Base-by-base conservation (phyloP, 2,113 vertebrate genomes). In the Sturnus vulgaris region DNA sequence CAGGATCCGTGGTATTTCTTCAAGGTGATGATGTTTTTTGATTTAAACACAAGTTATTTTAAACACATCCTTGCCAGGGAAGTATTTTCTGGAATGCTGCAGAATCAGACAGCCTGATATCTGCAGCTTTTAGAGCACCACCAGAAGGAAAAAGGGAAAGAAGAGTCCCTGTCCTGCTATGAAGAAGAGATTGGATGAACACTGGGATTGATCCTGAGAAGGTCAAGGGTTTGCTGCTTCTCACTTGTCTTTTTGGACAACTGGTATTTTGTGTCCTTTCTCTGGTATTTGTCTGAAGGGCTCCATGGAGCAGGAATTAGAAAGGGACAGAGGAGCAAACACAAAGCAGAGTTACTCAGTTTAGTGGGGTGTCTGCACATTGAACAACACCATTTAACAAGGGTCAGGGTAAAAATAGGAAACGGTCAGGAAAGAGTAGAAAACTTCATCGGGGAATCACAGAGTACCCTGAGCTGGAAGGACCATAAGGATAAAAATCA, bases 301-400 rank as follows among this genome's bases (percentile, higher is more conserved):
- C 33, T 75, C 42, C 23, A 39, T 12, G 75, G 39, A 60, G 24
- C 9, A 47, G 35, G 56, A 82, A 24, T 82, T 16, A 79, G 56
- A 55, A 75, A 64, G 15, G 21, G 44, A 27, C 1, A 7, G 18
- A 63, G 35, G 56, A 50, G 10, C 49, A 81, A 81, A 23, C 11
- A 23, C 17, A 77, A 31, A 66, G 24, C n/a, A 28, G 7, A 33
- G 8, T 50, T 49, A 31, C 40, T 77, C 31, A 25, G 8, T 15
- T 76, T 31, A 52, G 31, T 25, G n/a, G 3, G 15, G 4, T 61
- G 15, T 23, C 20, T 1, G 4, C 28, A n/a, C 4, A 1, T 3
- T n/a, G 25, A 76, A 12, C 18, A 12, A 3, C 21, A 50, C 21
- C 11, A 9, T 46, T 44, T 77, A 39, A 33, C 19, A 90, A 65